Base-by-base conservation (phyloP, 2,888 invertebrate genomes). In the Pycnomerus fuliginosus region DNA sequence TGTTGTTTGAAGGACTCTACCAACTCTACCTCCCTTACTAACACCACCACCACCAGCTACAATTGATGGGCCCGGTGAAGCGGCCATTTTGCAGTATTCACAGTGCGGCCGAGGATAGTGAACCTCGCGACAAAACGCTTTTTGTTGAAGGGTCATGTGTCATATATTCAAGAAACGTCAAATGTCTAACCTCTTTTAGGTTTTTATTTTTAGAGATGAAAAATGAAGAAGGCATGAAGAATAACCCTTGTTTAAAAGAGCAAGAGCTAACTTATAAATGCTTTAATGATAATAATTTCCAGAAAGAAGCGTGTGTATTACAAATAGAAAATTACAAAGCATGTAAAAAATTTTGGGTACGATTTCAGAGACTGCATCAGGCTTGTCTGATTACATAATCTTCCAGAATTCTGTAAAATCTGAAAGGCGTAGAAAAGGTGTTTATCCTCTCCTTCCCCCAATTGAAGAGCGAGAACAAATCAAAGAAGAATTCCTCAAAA, bases 281-380 rank as follows among this genome's bases (percentile, higher is more conserved):
- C 61, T 74, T 90, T 12, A 76, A 80, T 58, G 80, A 82, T 35
- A 82, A 84, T 64, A 79, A 80, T 56, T 87, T 78, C 59, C 79
- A 85, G 52, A 77, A 78, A 35, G 76, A 78, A 0, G 79, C 79
- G 61, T 92, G 92, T 62, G 70, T 73, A 58, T 42, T 70, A 0
- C 80, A 82, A 65, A 89, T 90, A 63, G 78, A 79, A 22, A 92
- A 92, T 68, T 90, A 90, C 64, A 86, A 82, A 48, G 79, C 76
- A 2, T 92, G 91, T 68, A 85, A 82, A 68, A 80, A 80, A 48
- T 91, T 92, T 73, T 92, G 91, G 92, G 91, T 90, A 76, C 53
- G 55, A 45, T n/a, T n/a, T n/a, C n/a, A n/a, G n/a, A n/a, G n/a
- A n/a, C n/a, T n/a, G n/a, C n/a, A n/a, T n/a, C n/a, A n/a, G n/a